Evolutionary conservation across 2,113 vertebrate genomes (phyloP).

Genomic region (Pterocles gutturalis): DNA sequence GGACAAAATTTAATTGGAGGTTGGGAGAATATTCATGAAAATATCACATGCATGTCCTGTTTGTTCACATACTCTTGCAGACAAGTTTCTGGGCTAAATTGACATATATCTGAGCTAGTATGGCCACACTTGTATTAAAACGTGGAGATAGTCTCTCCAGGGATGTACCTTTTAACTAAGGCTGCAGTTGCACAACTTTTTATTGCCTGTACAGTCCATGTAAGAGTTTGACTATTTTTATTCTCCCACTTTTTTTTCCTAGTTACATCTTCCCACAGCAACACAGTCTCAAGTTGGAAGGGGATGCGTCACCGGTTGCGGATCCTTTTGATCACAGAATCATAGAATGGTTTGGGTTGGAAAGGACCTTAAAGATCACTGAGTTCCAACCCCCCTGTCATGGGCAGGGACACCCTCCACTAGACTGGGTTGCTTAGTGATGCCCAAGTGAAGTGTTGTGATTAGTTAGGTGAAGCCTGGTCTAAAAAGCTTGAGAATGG

Average conservation of each 20-base stretch:
- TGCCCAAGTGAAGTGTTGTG: not conserved
- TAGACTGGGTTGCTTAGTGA: not conserved
- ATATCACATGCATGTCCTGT: fast-evolving
- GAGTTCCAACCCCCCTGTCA: no score
- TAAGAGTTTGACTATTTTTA: not conserved
- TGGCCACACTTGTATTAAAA: not conserved
- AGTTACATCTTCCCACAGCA: not conserved
- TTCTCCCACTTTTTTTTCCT: not conserved
- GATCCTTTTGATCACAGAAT: not conserved
- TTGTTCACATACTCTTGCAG: not conserved
- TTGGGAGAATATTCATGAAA: not conserved
- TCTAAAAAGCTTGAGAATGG: not conserved
- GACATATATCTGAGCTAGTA: not conserved
- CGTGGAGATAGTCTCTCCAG: not conserved
- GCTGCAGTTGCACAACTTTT: not conserved
- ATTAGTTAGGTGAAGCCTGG: not conserved
- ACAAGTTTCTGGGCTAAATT: not conserved
- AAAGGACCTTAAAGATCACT: no score
- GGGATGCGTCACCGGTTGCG: fast-evolving
- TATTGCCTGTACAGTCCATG: not conserved
- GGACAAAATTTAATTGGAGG: not conserved
- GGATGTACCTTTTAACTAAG: not conserved
- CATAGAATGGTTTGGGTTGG: no score
- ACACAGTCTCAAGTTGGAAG: not conserved
- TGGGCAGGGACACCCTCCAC: no score